Conservation (phyloP, 2,888 invertebrate species). For the Caenorhabditis auriculariae region DNA sequence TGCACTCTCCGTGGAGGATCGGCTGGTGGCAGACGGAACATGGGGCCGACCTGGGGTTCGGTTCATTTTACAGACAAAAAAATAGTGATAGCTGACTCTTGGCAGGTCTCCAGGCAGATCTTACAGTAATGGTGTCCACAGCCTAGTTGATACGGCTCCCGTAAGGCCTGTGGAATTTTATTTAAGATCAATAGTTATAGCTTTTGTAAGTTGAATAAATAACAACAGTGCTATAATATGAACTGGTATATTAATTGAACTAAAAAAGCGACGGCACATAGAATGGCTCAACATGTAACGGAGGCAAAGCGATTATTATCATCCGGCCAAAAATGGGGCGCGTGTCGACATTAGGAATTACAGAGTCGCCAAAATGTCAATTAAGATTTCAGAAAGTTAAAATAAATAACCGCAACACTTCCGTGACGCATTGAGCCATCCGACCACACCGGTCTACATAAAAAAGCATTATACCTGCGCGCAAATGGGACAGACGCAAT, state of each 20-base stretch:
- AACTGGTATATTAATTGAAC: no score
- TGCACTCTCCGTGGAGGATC: constrained; percentile 21
- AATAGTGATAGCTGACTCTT: not conserved
- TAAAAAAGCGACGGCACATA: no score
- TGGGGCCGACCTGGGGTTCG: constrained; percentile 5
- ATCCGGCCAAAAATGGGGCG: no score
- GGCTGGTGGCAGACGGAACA: constrained; percentile 17
- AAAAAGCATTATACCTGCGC: constrained; percentile 13
- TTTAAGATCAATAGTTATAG: not conserved
- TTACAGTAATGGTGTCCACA: constrained; percentile 49
- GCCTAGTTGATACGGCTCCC: constrained; percentile 38
- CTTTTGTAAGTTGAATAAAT: not conserved
- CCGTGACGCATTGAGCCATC: no score
- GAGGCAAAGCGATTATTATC: no score
- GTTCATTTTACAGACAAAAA: not conserved
- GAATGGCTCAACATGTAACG: no score
- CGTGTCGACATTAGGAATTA: no score
- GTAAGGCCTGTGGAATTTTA: constrained; percentile 33
- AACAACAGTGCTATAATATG: no score
- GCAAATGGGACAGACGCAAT: constrained; percentile 32
- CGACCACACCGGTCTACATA: not conserved
- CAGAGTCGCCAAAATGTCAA: no score
- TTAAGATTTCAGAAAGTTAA: no score
- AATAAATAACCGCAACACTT: no score
- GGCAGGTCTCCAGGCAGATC: constrained; percentile 25